Conservation (phyloP, 1,140 invertebrate species). For the Camponotus floridanus region DNA sequence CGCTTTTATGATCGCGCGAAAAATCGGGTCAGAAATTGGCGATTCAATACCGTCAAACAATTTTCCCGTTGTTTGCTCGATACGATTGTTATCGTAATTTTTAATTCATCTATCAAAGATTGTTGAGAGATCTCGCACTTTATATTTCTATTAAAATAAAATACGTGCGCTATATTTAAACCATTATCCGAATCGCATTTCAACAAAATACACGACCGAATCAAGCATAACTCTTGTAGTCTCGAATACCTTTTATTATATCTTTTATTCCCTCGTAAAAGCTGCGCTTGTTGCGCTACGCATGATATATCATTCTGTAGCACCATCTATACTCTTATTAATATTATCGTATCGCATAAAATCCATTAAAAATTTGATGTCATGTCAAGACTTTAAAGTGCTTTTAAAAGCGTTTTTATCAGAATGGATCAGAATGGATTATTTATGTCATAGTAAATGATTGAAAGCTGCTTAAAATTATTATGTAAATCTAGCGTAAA, state of each 20-base stretch:
- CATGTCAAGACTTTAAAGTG: background rate
- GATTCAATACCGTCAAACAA: constrained; percentile 49
- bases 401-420: constrained; percentile 15
- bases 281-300: background rate
- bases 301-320: constrained; percentile 14
- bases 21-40: constrained; percentile 49
- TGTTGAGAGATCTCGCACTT: background rate
- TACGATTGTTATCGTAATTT: constrained; percentile 59
- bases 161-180: background rate
- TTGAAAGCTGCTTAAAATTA: constrained; percentile 8
- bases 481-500: background rate
- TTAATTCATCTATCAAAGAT: constrained; percentile 21
- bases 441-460: background rate
- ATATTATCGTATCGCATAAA: background rate
- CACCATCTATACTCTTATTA: background rate
- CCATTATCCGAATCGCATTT: constrained; percentile 15
- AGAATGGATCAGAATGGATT: background rate
- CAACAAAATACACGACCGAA: background rate
- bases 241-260: background rate
- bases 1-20: constrained; percentile 32
- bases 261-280: constrained; percentile 21
- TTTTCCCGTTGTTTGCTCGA: constrained; percentile 47
- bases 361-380: constrained; percentile 12
- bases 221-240: constrained; percentile 2
- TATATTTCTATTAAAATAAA: constrained; percentile 33